Evolutionary conservation across 2,888 invertebrate species (phyloP).

Genomic region (Xanthia icteritia): DNA sequence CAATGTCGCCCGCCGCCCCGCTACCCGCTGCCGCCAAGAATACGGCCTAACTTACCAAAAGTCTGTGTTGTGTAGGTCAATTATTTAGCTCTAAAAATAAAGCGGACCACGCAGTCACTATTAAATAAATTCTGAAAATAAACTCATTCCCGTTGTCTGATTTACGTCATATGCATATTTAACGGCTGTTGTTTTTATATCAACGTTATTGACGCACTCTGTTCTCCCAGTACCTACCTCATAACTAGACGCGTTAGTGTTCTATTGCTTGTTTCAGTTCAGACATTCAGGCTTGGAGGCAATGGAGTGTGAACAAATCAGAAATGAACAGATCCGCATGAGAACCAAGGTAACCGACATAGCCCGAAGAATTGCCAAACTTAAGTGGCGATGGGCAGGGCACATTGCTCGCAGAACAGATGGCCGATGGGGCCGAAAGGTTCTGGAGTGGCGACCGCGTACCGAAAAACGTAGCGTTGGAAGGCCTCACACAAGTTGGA

Average conservation of each 20-base stretch:
- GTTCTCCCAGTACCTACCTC: not conserved
- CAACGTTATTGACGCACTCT: slow-evolving; percentile 38
- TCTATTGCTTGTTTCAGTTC: not conserved
- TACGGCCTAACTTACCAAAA: not conserved
- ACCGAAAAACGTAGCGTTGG: not conserved
- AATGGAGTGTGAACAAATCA: not conserved
- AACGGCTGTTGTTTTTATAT: slow-evolving; percentile 18
- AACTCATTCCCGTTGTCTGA: slow-evolving; percentile 25
- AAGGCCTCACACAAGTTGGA: not conserved
- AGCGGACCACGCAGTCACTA: not conserved
- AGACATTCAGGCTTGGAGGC: not conserved
- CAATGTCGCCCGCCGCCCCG: too few relatives aligned
- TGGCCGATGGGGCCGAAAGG: not conserved
- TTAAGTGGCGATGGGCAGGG: too few relatives aligned
- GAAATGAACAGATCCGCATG: not conserved
- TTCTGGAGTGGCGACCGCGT: too few relatives aligned
- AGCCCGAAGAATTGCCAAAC: not conserved
- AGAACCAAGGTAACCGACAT: not conserved
- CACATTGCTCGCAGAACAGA: not conserved
- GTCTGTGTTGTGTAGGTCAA: not conserved
- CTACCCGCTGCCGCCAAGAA: too few relatives aligned
- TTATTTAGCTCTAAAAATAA: slow-evolving; percentile 12
- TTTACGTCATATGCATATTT: slow-evolving; percentile 39
- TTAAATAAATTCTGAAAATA: slow-evolving; percentile 34
- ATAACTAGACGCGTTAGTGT: not conserved